A percentile compares a stretch with the other conserved stretches of the same genome.
Evolutionary conservation across 2,113 vertebrate genomes (phyloP).

Genomic region (Eudyptes chrysolophus): DNA sequence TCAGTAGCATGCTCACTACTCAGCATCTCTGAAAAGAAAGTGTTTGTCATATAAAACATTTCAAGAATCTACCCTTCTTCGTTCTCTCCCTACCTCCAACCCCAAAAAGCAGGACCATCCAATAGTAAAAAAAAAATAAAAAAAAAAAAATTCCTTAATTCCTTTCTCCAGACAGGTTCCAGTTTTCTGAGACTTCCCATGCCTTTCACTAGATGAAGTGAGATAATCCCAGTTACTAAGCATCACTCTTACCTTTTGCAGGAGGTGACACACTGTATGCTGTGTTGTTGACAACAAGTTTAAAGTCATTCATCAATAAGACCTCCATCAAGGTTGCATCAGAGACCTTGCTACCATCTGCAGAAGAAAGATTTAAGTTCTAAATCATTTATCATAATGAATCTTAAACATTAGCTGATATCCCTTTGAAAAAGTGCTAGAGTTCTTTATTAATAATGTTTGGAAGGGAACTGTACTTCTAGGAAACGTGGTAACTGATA

Average conservation of each 20-base stretch:
- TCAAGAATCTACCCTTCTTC: background rate
- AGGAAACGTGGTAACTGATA: background rate
- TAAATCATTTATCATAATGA: background rate
- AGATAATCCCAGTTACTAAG: background rate
- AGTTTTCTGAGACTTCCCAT: background rate
- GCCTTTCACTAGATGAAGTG: background rate
- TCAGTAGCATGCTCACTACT: conserved; percentile 68
- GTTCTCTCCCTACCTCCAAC: background rate
- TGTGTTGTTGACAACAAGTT: conserved; percentile 82
- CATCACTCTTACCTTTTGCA: conserved; percentile 74
- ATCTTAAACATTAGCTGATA: background rate
- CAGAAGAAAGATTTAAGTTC: background rate
- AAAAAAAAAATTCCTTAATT: background rate
- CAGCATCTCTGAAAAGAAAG: conserved; percentile 62
- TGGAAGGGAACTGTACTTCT: background rate
- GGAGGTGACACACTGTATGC: conserved; percentile 76
- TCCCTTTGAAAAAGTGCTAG: background rate
- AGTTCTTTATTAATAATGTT: background rate
- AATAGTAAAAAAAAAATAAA: background rate
- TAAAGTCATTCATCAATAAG: conserved; percentile 86
- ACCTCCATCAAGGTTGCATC: conserved; percentile 78
- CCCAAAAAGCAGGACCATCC: background rate
- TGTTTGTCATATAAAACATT: background rate
- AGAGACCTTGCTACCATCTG: conserved; percentile 85
- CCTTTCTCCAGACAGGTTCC: background rate